These are phyloP conservation scores for Oscheius sp. DNA, from an alignment of 2,888 invertebrate genomes.

Conservation along the genomic window DNA sequence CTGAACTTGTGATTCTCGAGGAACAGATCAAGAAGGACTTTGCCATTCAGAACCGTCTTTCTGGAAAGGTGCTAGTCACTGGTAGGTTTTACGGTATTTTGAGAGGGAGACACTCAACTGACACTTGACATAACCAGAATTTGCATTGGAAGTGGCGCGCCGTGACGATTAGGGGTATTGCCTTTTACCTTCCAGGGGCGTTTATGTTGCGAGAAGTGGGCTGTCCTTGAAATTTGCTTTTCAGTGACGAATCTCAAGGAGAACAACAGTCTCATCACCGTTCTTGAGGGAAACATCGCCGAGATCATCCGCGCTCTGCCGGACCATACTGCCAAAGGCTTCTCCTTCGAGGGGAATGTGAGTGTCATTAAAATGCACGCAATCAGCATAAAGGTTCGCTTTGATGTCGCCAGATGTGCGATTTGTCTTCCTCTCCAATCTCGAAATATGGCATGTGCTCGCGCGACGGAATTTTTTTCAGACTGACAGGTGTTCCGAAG, in stretches of 20 bases:
- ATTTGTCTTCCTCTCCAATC: constrained; percentile 25
- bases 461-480: neutral
- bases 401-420: constrained; percentile 36
- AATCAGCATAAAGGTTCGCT: constrained; percentile 35
- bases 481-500: constrained; percentile 14
- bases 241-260: constrained; percentile 74
- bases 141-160: constrained; percentile 33
- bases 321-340: constrained; percentile 57
- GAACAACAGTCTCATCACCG: constrained; percentile 74
- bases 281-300: constrained; percentile 72
- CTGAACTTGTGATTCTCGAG: constrained; percentile 74
- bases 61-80: constrained; percentile 72
- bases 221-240: constrained; percentile 46
- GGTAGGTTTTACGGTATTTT: constrained; percentile 42
- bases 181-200: constrained; percentile 5
- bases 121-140: constrained; percentile 38
- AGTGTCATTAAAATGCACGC: constrained; percentile 30
- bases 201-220: constrained; percentile 3
- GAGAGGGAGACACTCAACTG: neutral
- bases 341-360: constrained; percentile 55
- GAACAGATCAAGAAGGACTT: constrained; percentile 73
- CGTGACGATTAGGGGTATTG: constrained; percentile 30
- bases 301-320: constrained; percentile 70
- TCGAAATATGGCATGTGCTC: constrained; percentile 17
- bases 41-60: constrained; percentile 72